These are phyloP conservation scores for Microtus obscurus DNA, from an alignment of 2,797 vertebrate genomes.

Conservation along the genomic window DNA sequence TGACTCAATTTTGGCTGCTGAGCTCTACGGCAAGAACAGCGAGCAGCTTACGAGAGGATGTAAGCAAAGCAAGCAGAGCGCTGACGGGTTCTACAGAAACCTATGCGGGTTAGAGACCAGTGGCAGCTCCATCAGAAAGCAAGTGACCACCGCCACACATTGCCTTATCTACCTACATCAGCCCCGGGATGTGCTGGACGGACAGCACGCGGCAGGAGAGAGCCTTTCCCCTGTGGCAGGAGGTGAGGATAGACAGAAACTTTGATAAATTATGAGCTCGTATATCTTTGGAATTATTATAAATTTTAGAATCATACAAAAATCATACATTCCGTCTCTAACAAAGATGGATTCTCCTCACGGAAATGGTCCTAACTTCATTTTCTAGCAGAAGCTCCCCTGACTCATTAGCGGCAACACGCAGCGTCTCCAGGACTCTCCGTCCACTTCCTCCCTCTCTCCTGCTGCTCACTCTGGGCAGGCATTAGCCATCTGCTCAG, in stretches of 20 bases:
- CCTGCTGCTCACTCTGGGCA: slow-evolving; percentile 54
- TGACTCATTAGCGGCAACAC: slow-evolving; percentile 57
- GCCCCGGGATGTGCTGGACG: background rate
- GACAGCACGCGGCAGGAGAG: background rate
- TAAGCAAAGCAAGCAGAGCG: background rate
- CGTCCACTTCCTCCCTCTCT: slow-evolving; percentile 27
- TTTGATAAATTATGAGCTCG: slow-evolving; percentile 10
- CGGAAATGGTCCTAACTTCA: slow-evolving; percentile 30
- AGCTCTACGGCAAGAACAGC: background rate
- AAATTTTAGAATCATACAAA: slow-evolving; percentile 62
- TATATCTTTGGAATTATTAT: slow-evolving; percentile 65
- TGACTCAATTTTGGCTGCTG: background rate
- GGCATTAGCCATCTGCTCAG: slow-evolving; percentile 73
- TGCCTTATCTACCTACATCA: background rate
- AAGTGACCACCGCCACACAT: background rate
- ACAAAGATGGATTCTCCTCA: slow-evolving; percentile 47
- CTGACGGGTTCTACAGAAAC: background rate
- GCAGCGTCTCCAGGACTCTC: slow-evolving; percentile 46
- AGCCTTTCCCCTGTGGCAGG: slow-evolving; percentile 12
- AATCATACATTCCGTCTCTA: slow-evolving; percentile 22
- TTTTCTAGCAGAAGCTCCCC: slow-evolving; percentile 55
- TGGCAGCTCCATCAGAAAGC: background rate
- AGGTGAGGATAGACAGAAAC: background rate
- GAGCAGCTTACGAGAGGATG: background rate
- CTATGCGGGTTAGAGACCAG: background rate